A percentile compares a stretch with the other conserved stretches of the same genome.
Evolutionary conservation across 2,888 invertebrate species (phyloP).

Genomic region (Leptopterna dolabrata): DNA sequence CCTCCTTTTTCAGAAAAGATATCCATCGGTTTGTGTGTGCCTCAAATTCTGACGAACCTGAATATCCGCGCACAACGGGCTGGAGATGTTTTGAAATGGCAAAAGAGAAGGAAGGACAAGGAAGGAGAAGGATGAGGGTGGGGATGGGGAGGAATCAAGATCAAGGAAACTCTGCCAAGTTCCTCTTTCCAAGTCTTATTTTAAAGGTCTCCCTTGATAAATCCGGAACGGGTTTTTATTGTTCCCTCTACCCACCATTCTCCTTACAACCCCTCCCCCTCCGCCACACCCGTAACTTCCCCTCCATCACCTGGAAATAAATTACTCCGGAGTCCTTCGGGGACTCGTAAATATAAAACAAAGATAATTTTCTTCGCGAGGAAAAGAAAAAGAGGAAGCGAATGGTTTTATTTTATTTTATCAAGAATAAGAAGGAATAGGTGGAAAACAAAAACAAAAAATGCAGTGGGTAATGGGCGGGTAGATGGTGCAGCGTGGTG

Average conservation of each 20-base stretch:
- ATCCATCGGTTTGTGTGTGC: too few relatives aligned
- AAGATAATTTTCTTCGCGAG: slow-evolving; percentile 44
- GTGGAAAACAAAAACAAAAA: neutral
- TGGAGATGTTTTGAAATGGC: too few relatives aligned
- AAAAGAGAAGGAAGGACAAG: neutral
- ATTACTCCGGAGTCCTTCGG: slow-evolving; percentile 38
- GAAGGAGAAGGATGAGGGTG: neutral
- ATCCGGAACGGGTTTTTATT: slow-evolving; percentile 50
- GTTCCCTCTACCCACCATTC: slow-evolving; percentile 5
- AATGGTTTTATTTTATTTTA: neutral
- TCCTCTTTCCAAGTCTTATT: slow-evolving; percentile 28
- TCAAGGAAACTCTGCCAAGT: slow-evolving; percentile 45
- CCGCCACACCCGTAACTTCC: neutral
- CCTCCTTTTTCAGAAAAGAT: too few relatives aligned
- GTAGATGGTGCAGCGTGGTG: too few relatives aligned
- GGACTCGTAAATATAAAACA: slow-evolving; percentile 50
- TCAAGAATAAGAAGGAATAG: neutral
- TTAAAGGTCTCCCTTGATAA: slow-evolving; percentile 45
- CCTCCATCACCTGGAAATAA: slow-evolving; percentile 43
- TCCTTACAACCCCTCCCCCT: neutral
- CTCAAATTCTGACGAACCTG: too few relatives aligned
- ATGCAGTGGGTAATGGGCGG: neutral
- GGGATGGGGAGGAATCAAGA: slow-evolving; percentile 31
- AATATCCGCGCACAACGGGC: too few relatives aligned
- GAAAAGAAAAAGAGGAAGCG: neutral